Evolutionary conservation across 2,797 vertebrate genomes (phyloP), one percentile per base, ranked within the genome.

Genomic region (Pampus argenteus): DNA sequence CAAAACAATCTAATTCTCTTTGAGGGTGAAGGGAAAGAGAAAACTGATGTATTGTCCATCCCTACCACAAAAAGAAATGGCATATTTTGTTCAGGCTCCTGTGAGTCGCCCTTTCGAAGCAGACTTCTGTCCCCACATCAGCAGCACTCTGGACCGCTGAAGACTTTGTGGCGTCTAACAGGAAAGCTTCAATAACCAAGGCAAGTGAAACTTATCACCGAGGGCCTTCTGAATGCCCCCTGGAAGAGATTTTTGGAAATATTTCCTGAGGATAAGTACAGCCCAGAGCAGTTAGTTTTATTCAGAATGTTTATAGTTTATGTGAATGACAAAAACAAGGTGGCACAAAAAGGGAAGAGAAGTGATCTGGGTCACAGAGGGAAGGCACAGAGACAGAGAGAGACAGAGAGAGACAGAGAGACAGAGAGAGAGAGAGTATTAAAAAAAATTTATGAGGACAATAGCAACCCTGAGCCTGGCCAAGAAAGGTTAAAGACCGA

Each of bases 1-100:
- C 84, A 91, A 90, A 90, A 89, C 74, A 80, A 81, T 79, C 73
- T 84, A 71, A 91, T 89, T 91, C 83, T 69, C 71, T 92, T 91
- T 87, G 75, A 86, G 78, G 76, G 54, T 44, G 64, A 55, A 66
- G 58, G 63, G 59, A 58, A 72, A 78, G 66, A 76, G 66, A 66
- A 78, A 86, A 76, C 36, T 42, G 81, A 75, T 81, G 76, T 76
- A 70, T 71, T 57, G 72, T 66, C 86, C 63, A 44, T 79, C 72
- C 71, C 71, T 29, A 23, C 2, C 29, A 61, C 67, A 63, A 62
- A 83, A 80, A 76, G 61, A 74, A 76, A 69, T 55, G 40, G 29
- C 44, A 48, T 85, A 55, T 85, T 86, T 85, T 85, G 80, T 88
- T 86, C 66, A 79, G 49, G 26, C 55, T 77, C 48, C 70, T 48